Evolutionary conservation across 2,797 vertebrate genomes (phyloP), one percentile per base, ranked within the genome.

Genomic region (Vultur gryphus): DNA sequence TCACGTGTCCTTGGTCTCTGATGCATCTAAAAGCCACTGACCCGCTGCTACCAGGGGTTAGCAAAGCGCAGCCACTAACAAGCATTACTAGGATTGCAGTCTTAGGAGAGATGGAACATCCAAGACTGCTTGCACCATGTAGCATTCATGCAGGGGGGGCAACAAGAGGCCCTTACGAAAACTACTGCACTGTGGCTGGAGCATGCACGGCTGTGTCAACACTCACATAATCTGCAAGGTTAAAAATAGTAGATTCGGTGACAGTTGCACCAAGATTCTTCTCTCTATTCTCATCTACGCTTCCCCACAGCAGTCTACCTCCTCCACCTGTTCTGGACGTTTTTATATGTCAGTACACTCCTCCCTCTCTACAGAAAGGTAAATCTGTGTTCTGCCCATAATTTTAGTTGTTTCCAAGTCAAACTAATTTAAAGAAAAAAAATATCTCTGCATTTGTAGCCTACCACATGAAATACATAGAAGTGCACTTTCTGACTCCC

Each of bases 251-350:
- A 29, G 43, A 72, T 79, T 54, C 5, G 24, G 83, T 72, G 83
- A 81, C 90, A 86, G 83, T 80, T 80, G 87, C 70, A 81, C 62
- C 64, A 70, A 72, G 64, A n/a, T 23, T 77, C 72, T 90, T 54
- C 78, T 64, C 62, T 66, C 70, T 87, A 1, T 25, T 93, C 62
- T 55, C 86, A 70, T 73, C 52, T 14, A 15, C 0, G 3, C 44
- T 61, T 79, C 43, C 23, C 58, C 54, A 31, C 43, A 78, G 85
- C 69, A 88, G 55, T 33, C 69, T 9, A 64, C 64, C 93, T 87
- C 49, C 67, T 73, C 85, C 75, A 77, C 66, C 89, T 85, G 70
- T 39, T 90, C 62, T 48, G 17, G 48, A 72, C 66, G 37, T 14
- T 76, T 48, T 12, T 81, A 4, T 41, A 9, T 10, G 48, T 59